Evolutionary conservation across 1,140 invertebrate genomes (phyloP).

Genomic region (Plutomurus gul): DNA sequence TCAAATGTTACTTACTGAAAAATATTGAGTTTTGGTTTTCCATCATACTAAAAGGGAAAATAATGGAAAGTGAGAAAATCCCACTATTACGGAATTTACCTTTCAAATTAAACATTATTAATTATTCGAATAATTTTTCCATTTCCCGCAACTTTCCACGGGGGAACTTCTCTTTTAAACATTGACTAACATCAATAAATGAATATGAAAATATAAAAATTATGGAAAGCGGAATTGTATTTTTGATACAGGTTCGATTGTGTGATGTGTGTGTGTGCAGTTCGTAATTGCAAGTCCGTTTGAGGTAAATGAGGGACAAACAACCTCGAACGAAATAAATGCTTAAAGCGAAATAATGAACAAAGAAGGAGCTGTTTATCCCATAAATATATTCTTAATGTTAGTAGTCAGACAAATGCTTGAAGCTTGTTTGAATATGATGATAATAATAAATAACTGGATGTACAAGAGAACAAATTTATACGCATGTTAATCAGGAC

Average conservation of each 20-base stretch:
- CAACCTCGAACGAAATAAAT: too few species aligned
- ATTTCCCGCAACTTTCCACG: too few species aligned
- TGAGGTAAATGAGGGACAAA: neutral
- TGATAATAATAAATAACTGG: slow-evolving; percentile 18
- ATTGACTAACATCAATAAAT: neutral
- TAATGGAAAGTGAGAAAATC: too few species aligned
- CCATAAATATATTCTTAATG: slow-evolving; percentile 17
- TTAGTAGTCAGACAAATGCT: neutral
- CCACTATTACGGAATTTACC: too few species aligned
- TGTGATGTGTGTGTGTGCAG: neutral
- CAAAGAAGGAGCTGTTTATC: slow-evolving; percentile 7
- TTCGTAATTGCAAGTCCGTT: neutral
- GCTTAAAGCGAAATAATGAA: neutral
- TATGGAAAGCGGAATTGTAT: too few species aligned
- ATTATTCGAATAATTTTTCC: too few species aligned
- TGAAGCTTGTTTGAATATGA: neutral
- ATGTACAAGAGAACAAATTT: neutral
- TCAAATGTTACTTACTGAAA: too few species aligned
- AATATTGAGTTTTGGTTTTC: too few species aligned
- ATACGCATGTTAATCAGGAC: neutral
- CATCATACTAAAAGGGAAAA: too few species aligned
- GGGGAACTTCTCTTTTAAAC: too few species aligned
- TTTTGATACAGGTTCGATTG: neutral
- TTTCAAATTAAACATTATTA: too few species aligned
- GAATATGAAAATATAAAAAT: too few species aligned